Evolutionary conservation across 2,113 vertebrate species (phyloP).

Genomic region (Jaculus jaculus): DNA sequence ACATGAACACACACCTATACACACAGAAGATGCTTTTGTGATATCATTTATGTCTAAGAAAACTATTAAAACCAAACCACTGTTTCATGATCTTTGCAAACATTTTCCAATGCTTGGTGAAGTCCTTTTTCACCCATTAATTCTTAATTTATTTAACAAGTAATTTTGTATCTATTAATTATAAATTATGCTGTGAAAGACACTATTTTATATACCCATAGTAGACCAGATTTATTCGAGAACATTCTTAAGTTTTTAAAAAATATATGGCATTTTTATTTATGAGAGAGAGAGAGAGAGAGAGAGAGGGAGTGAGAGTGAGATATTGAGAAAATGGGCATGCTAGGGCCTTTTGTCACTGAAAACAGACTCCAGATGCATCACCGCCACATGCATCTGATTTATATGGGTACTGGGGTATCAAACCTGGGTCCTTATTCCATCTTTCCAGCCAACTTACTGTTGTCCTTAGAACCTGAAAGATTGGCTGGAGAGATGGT

Average conservation of each 20-base stretch:
- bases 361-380: too few species aligned
- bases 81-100: neutral
- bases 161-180: neutral
- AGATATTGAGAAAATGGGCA: too few species aligned
- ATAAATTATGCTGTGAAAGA: neutral
- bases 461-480: neutral
- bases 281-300: too few species aligned
- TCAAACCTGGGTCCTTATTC: too few species aligned
- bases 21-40: too few species aligned
- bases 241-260: neutral
- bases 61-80: neutral
- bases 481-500: too few species aligned
- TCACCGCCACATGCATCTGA: too few species aligned
- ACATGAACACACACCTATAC: too few species aligned
- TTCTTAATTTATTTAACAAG: slow-evolving; percentile 38
- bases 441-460: neutral
- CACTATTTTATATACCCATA: neutral
- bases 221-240: neutral
- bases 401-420: too few species aligned
- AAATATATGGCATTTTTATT: too few species aligned
- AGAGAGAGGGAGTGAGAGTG: too few species aligned
- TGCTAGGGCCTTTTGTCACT: too few species aligned
- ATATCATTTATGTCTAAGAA: neutral
- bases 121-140: neutral
- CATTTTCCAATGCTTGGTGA: neutral